Evolutionary conservation across 1,140 invertebrate species (phyloP).

Genomic region (Microplitis demolitor): DNA sequence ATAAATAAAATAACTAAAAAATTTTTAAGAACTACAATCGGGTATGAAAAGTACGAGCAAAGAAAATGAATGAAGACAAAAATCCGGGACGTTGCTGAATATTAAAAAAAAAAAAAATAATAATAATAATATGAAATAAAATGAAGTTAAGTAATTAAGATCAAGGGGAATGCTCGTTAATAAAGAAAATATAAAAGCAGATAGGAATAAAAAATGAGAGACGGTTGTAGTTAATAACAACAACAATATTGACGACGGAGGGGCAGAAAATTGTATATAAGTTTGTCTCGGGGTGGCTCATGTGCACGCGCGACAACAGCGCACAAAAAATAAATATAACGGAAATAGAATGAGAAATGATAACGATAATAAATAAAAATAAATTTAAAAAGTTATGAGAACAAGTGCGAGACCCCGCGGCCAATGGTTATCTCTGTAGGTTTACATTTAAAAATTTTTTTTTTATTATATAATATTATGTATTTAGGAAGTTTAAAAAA

Average conservation of each 20-base stretch:
- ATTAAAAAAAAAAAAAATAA: constrained; percentile 16
- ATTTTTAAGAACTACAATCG: no score
- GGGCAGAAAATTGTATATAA: constrained; percentile 56
- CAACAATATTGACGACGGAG: constrained; percentile 18
- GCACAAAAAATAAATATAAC: constrained; percentile 39
- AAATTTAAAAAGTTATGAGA: neutral
- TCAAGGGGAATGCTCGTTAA: neutral
- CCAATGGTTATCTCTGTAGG: constrained; percentile 57
- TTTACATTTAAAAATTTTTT: constrained; percentile 52
- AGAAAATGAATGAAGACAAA: neutral
- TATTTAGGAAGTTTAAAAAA: constrained; percentile 46
- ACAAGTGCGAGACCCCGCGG: constrained; percentile 47
- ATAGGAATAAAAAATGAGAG: constrained; percentile 18
- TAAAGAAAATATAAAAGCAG: constrained; percentile 13
- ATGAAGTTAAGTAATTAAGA: no score
- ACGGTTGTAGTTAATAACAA: constrained; percentile 19
- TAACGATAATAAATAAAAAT: neutral
- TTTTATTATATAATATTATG: constrained; percentile 52
- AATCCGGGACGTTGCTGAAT: no score
- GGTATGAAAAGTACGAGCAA: constrained; percentile 8
- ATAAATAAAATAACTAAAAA: constrained; percentile 21
- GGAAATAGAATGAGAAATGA: constrained; percentile 12
- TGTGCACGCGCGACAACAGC: constrained; percentile 50
- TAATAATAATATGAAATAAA: constrained; percentile 28
- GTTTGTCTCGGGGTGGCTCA: constrained; percentile 57